Conservation (phyloP, 2,888 invertebrate genomes). For the Bugulina stolonifera region DNA sequence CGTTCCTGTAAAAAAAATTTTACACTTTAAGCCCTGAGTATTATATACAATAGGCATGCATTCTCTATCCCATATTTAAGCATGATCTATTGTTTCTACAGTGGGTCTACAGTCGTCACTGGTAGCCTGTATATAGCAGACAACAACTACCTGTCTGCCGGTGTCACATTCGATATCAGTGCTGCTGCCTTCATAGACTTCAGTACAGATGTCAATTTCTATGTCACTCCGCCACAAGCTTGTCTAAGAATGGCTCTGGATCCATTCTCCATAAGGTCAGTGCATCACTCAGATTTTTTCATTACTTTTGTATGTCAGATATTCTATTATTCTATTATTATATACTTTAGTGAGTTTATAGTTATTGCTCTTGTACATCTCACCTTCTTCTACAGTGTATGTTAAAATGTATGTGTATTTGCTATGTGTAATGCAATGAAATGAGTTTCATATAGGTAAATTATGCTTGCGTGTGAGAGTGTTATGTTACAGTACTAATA, state of each 20-base stretch:
- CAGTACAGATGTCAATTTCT: slow-evolving; percentile 71
- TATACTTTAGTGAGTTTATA: no score
- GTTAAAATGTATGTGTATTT: background rate
- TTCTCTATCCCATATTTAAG: no score
- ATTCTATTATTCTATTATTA: no score
- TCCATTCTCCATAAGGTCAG: slow-evolving; percentile 14
- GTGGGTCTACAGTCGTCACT: slow-evolving; percentile 19
- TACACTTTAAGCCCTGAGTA: background rate
- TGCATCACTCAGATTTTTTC: background rate
- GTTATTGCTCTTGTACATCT: no score
- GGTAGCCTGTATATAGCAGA: slow-evolving; percentile 4
- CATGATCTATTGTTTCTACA: no score
- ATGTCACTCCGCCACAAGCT: slow-evolving; percentile 63
- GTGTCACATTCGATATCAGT: slow-evolving; percentile 3
- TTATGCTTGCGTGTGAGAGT: no score
- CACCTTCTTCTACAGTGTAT: background rate
- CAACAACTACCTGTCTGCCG: slow-evolving; percentile 9
- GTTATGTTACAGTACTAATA: no score
- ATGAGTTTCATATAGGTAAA: no score
- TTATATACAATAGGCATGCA: background rate
- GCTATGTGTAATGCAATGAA: no score
- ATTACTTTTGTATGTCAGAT: no score
- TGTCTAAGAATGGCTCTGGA: slow-evolving; percentile 65
- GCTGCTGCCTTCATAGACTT: slow-evolving; percentile 62
- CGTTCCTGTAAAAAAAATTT: background rate